A percentile compares a stretch with the other conserved stretches of the same genome.
Conservation (phyloP, 2,797 vertebrate genomes). For the Serranus cabrilla region DNA sequence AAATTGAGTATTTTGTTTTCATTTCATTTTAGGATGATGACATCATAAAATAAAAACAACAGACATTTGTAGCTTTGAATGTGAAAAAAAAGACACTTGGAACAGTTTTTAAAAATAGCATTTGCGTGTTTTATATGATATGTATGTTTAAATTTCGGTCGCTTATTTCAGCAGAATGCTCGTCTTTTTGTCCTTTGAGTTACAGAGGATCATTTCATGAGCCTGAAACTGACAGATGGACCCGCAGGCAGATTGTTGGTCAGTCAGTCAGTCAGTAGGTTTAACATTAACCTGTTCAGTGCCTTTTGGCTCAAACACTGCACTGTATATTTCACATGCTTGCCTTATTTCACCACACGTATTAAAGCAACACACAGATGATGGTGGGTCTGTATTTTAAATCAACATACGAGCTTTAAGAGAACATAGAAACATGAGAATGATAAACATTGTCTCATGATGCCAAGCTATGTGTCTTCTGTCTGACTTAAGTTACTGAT, state of each 20-base stretch:
- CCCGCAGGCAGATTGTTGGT: conserved; percentile 7
- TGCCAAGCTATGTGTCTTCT: conserved; percentile 1
- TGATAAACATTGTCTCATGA: conserved; percentile 15
- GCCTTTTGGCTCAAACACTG: conserved; percentile 56
- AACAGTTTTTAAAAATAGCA: neutral
- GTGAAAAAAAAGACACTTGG: no score
- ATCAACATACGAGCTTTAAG: conserved; percentile 25
- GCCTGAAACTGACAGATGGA: conserved; percentile 21
- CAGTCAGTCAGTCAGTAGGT: conserved; percentile 20
- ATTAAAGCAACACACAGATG: conserved; percentile 27
- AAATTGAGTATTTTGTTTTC: no score
- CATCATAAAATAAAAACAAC: no score
- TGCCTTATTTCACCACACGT: conserved; percentile 58
- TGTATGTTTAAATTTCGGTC: conserved; percentile 26
- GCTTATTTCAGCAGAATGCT: conserved; percentile 27
- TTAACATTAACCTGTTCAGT: conserved; percentile 34
- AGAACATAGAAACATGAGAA: conserved; percentile 20
- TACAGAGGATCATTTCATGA: conserved; percentile 33
- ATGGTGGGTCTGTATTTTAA: conserved; percentile 50
- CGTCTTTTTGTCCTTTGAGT: conserved; percentile 13
- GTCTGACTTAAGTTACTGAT: conserved; percentile 42
- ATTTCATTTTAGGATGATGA: no score
- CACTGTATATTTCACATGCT: conserved; percentile 52
- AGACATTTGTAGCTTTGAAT: no score
- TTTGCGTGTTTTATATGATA: conserved; percentile 30